Evolutionary conservation across 2,113 vertebrate genomes (phyloP).

Genomic region (Elephas maximus): DNA sequence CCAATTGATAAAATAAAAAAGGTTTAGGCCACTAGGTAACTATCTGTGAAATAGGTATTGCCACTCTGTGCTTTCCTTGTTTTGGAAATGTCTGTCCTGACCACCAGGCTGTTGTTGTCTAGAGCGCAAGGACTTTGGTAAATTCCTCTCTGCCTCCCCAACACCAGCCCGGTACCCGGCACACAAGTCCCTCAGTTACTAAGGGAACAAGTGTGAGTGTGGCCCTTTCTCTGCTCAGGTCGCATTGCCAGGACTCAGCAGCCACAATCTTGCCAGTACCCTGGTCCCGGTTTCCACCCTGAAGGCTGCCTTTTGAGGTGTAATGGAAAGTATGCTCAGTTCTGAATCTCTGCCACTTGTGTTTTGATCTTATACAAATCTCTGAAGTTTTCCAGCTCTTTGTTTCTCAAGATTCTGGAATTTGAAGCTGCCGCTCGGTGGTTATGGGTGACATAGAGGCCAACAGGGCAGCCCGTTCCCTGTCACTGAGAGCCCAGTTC

Average conservation of each 20-base stretch:
- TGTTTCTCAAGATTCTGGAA: background rate
- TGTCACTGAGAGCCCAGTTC: fast-evolving
- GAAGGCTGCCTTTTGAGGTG: background rate
- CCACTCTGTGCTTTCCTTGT: background rate
- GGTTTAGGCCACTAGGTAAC: fast-evolving
- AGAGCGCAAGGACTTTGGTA: background rate
- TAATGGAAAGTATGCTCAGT: background rate
- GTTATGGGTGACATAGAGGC: background rate
- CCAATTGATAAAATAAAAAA: background rate
- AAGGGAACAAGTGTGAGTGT: fast-evolving
- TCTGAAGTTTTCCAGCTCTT: background rate
- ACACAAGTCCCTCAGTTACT: fast-evolving
- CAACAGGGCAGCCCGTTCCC: fast-evolving
- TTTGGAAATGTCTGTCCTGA: background rate
- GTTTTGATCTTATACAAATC: background rate
- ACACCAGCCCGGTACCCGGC: fast-evolving
- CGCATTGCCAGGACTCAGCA: fast-evolving
- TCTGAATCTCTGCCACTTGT: background rate
- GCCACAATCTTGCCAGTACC: fast-evolving
- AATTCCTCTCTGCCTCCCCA: background rate
- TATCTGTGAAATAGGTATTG: background rate
- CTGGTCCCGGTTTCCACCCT: background rate
- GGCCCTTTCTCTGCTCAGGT: background rate
- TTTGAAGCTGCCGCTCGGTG: background rate
- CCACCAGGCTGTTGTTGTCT: background rate